phyloP scores from a whole-genome alignment of 1,140 invertebrate species.

The Camponotus vicinus region DNA sequence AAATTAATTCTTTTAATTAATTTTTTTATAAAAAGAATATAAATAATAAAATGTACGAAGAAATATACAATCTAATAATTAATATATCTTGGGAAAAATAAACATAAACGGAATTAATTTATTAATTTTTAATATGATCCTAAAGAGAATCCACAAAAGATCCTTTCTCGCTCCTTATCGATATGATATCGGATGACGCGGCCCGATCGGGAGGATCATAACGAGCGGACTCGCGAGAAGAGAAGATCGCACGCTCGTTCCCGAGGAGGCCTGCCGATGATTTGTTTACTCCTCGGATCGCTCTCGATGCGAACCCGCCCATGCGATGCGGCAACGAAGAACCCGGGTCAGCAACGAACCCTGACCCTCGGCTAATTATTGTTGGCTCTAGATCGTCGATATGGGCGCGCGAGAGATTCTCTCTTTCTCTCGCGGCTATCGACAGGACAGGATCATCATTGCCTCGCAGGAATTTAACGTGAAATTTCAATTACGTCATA shows the following conservation, averaged over 20 bases:
- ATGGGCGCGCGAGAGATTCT: conserved; percentile 66
- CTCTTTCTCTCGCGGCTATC: background rate
- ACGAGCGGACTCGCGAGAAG: conserved; percentile 48
- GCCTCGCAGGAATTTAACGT: conserved; percentile 55
- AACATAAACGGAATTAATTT: background rate
- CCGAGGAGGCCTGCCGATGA: conserved; percentile 71
- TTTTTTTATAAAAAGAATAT: too few relatives aligned
- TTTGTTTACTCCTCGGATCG: conserved; percentile 83
- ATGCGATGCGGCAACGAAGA: conserved; percentile 72
- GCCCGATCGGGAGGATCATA: conserved; percentile 44
- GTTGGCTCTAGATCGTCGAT: conserved; percentile 85
- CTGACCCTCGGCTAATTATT: conserved; percentile 86
- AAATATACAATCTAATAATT: background rate
- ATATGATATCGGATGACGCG: conserved; percentile 24
- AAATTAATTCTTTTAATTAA: background rate
- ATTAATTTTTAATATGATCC: background rate
- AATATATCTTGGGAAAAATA: background rate
- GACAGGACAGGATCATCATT: conserved; percentile 29
- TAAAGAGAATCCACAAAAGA: background rate
- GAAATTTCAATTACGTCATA: conserved; percentile 63
- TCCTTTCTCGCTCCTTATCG: conserved; percentile 8
- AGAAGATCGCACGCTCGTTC: conserved; percentile 53
- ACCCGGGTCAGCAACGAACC: conserved; percentile 78
- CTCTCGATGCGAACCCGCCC: conserved; percentile 80
- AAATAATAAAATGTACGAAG: background rate